Evolutionary conservation across 2,113 vertebrate genomes (phyloP).

Genomic region (Ginglymostoma cirratum): DNA sequence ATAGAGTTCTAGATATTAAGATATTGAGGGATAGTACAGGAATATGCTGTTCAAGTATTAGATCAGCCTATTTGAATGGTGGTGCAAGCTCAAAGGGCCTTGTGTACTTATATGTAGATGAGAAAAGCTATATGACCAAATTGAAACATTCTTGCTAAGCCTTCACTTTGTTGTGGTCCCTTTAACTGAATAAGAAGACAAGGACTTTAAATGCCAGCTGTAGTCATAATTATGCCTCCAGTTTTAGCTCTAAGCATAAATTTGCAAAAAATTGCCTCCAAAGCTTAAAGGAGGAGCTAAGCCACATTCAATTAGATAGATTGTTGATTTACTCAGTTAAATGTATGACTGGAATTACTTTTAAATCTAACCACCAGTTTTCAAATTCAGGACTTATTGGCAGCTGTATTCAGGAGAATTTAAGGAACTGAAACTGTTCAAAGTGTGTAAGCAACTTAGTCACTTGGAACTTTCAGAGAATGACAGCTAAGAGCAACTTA

Average conservation of each 20-base stretch:
- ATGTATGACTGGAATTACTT: background rate
- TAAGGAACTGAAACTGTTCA: background rate
- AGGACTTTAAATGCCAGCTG: background rate
- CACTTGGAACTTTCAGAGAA: background rate
- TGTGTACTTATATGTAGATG: background rate
- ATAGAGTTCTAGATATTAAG: too few relatives aligned
- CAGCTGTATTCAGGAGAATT: background rate
- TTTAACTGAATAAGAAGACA: background rate
- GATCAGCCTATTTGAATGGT: too few relatives aligned
- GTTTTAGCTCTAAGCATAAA: background rate
- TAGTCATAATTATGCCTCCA: background rate
- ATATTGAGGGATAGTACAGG: too few relatives aligned
- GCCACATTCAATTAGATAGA: background rate
- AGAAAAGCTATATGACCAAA: background rate
- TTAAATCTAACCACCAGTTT: background rate
- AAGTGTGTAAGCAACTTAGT: background rate
- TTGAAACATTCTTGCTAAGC: background rate
- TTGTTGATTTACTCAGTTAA: background rate
- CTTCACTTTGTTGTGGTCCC: background rate
- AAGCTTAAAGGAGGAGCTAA: background rate
- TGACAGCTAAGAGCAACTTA: background rate
- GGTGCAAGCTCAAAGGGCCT: too few relatives aligned
- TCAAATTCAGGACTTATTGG: background rate
- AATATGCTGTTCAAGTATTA: too few relatives aligned
- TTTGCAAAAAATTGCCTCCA: background rate